Conservation (phyloP, 2,113 vertebrate genomes). For the Tonatia bakeri region DNA sequence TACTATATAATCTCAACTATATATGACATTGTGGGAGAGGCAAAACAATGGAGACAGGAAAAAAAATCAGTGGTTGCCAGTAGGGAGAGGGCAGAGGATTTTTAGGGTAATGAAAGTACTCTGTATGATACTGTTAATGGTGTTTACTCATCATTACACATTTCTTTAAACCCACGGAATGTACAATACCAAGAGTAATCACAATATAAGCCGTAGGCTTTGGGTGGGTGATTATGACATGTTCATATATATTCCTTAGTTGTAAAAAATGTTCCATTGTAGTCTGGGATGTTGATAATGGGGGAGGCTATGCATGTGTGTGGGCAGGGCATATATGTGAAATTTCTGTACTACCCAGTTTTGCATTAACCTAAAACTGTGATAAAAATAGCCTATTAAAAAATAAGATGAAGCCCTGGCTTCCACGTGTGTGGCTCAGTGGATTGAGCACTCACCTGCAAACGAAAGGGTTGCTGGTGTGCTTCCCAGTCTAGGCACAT, state of each 20-base stretch:
- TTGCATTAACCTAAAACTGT: background rate
- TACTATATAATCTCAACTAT: background rate
- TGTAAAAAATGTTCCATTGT: background rate
- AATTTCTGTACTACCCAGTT: background rate
- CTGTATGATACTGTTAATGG: background rate
- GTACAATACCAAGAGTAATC: background rate
- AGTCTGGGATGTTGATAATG: background rate
- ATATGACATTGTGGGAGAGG: background rate
- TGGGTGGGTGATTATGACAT: background rate
- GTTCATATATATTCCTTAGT: background rate
- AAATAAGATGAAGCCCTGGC: background rate
- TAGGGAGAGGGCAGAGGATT: background rate
- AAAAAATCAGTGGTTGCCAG: background rate
- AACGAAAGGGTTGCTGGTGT: too few species aligned
- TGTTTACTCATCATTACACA: background rate
- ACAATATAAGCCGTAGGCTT: background rate
- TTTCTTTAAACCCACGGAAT: background rate
- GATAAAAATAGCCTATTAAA: background rate
- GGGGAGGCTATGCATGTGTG: background rate
- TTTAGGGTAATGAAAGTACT: background rate
- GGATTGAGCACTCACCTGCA: too few species aligned
- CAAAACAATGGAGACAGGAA: background rate
- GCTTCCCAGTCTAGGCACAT: too few species aligned
- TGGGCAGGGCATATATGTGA: too few species aligned
- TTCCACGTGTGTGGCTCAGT: too few species aligned